Conservation (phyloP, 2,797 vertebrate genomes). For the Onychomys torridus region DNA sequence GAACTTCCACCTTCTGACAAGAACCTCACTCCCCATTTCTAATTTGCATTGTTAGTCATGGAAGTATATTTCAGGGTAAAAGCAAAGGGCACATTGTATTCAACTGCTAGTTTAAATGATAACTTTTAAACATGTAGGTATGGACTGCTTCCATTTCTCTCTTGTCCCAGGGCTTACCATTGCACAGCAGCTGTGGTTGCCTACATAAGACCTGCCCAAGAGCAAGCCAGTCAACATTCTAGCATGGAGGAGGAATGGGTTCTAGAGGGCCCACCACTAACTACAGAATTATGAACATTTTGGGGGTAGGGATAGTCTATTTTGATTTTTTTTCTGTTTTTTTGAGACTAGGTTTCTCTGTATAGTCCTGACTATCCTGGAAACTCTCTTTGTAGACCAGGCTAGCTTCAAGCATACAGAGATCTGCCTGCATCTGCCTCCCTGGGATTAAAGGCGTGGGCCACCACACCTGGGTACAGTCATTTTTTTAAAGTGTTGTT, state of each 20-base stretch:
- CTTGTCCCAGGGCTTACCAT: neutral
- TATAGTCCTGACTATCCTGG: neutral
- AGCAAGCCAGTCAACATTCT: neutral
- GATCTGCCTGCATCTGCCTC: neutral
- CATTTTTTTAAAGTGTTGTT: neutral
- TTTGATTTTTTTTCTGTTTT: neutral
- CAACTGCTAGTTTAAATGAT: neutral
- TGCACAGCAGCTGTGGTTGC: neutral
- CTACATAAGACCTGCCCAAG: neutral
- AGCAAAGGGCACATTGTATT: neutral
- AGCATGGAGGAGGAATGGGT: neutral
- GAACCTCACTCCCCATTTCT: neutral
- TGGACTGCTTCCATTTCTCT: neutral
- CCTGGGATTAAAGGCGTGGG: neutral
- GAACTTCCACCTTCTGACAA: neutral
- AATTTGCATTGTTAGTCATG: neutral
- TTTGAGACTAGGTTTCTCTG: neutral
- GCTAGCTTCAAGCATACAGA: rapidly evolving
- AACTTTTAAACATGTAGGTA: slow-evolving; percentile 4
- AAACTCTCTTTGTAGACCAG: neutral
- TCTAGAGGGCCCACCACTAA: neutral
- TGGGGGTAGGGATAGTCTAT: neutral
- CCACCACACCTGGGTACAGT: too few relatives aligned
- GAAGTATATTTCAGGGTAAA: slow-evolving; percentile 12
- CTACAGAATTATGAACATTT: neutral